These are phyloP conservation scores for Timema cristinae DNA, from an alignment of 2,888 invertebrate genomes.

Conservation along the genomic window DNA sequence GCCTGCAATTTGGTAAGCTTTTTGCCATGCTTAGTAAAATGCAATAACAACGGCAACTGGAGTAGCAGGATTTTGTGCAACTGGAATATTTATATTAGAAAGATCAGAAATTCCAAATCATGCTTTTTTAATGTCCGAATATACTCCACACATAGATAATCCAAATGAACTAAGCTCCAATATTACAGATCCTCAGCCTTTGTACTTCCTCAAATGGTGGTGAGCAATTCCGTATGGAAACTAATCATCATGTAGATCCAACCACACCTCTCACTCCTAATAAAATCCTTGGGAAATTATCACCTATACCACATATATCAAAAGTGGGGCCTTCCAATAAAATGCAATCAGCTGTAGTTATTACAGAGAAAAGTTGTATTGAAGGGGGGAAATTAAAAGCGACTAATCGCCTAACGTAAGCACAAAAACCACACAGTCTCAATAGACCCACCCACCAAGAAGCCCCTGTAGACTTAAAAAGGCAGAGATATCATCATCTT, in stretches of 20 bases:
- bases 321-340: background rate
- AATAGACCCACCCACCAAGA: background rate
- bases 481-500: background rate
- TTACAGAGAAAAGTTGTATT: background rate
- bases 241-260: background rate
- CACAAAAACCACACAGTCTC: background rate
- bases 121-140: constrained; percentile 1
- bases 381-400: background rate
- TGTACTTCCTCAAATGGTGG: too few relatives aligned
- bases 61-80: constrained; percentile 1
- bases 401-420: background rate
- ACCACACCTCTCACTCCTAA: background rate
- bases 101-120: constrained; percentile 11
- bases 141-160: background rate
- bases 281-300: constrained; percentile 1
- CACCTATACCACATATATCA: background rate
- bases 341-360: constrained; percentile 7
- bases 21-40: constrained; percentile 7
- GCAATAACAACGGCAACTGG: constrained; percentile 9
- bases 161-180: background rate
- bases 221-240: background rate
- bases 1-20: constrained; percentile 7
- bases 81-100: constrained; percentile 10
- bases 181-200: too few relatives aligned
- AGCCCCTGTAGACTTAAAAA: background rate